Evolutionary conservation across 2,797 vertebrate species (phyloP).

Genomic region (Tachyglossus aculeatus): DNA sequence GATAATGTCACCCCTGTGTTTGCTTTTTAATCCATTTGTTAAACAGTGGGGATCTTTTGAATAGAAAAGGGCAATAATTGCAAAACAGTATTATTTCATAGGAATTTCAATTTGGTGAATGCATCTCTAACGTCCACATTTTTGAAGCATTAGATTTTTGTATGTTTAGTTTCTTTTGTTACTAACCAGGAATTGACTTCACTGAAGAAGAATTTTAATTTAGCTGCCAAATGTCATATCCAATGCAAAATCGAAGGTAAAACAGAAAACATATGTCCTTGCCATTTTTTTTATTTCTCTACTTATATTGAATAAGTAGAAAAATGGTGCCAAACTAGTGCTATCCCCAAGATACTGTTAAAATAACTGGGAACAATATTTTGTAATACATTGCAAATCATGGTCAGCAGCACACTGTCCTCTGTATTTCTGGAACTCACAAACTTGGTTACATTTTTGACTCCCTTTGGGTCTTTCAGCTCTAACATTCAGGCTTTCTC

Average conservation of each 20-base stretch:
- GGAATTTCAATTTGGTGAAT: background rate
- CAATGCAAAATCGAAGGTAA: background rate
- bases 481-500: no score
- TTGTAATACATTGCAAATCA: no score
- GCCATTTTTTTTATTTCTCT: background rate
- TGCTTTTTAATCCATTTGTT: background rate
- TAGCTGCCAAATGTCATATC: background rate
- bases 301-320: background rate
- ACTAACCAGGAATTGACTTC: background rate
- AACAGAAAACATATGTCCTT: background rate
- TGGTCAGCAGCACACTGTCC: no score
- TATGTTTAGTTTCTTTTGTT: background rate
- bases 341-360: no score
- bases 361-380: no score
- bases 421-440: no score
- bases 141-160: background rate
- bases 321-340: background rate
- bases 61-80: background rate
- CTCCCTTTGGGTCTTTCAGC: no score
- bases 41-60: background rate
- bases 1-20: background rate
- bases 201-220: background rate
- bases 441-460: no score
- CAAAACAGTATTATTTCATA: conserved; percentile 1
- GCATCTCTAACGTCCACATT: background rate